These are phyloP conservation scores for Caretta caretta DNA, from an alignment of 2,113 vertebrate genomes.

Conservation along the genomic window DNA sequence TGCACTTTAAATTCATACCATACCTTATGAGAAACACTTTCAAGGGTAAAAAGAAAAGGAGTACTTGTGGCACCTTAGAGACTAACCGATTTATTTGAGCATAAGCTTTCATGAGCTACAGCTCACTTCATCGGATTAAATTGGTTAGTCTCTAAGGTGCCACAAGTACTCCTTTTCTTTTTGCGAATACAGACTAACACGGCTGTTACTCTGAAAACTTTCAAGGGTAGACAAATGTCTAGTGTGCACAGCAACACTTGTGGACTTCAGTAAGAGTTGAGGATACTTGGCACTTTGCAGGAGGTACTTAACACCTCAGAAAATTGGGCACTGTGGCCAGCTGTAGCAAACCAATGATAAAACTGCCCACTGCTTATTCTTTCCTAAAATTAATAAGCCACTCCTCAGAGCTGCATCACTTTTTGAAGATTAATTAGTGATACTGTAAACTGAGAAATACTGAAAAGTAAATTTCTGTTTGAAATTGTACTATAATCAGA, in stretches of 20 bases:
- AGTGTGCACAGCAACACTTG: not conserved
- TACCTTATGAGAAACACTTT: conserved; percentile 35
- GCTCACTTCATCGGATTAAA: too few species aligned
- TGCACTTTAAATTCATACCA: not conserved
- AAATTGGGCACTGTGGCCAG: not conserved
- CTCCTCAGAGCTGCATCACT: not conserved
- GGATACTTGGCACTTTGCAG: conserved; percentile 15
- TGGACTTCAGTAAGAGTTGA: not conserved
- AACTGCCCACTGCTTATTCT: not conserved
- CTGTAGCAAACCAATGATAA: not conserved
- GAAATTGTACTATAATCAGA: not conserved
- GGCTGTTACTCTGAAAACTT: not conserved
- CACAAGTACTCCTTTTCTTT: too few species aligned
- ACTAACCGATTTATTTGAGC: too few species aligned
- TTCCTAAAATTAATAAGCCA: conserved; percentile 20
- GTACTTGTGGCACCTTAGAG: too few species aligned
- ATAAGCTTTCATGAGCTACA: too few species aligned
- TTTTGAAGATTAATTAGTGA: not conserved
- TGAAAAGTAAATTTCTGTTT: not conserved
- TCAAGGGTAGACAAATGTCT: not conserved
- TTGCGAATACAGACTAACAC: too few species aligned
- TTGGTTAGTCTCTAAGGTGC: too few species aligned
- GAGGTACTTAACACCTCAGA: not conserved
- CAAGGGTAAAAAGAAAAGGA: not conserved
- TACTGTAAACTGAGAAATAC: not conserved